Conservation (phyloP, 1,140 invertebrate genomes). For the Plectus sambesii region DNA sequence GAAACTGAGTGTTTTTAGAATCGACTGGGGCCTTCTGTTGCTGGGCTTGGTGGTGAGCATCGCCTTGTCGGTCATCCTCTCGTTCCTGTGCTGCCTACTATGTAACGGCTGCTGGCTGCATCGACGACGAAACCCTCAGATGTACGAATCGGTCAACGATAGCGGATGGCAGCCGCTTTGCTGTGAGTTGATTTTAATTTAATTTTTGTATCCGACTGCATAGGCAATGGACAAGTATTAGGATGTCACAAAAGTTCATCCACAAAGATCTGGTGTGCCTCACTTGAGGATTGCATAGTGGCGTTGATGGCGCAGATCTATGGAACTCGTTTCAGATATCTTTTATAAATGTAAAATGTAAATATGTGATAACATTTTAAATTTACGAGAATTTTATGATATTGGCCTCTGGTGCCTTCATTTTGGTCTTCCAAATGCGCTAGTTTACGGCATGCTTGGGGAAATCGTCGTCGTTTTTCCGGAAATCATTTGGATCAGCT, state of each 20-base stretch:
- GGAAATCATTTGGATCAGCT: too few relatives aligned
- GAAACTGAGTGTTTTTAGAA: constrained; percentile 10
- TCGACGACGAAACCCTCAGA: constrained; percentile 23
- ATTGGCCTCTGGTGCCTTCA: too few relatives aligned
- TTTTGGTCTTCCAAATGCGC: too few relatives aligned
- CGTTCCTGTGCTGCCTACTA: constrained; percentile 31
- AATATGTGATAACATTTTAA: too few relatives aligned
- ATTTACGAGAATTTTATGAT: too few relatives aligned
- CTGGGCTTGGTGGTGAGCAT: constrained; percentile 23
- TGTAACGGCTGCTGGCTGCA: constrained; percentile 31
- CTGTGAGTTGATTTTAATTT: constrained; percentile 18
- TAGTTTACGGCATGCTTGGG: too few relatives aligned
- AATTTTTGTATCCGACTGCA: not conserved
- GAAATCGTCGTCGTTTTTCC: too few relatives aligned
- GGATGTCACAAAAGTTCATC: not conserved
- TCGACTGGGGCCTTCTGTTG: constrained; percentile 24
- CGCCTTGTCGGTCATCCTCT: constrained; percentile 22
- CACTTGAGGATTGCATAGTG: not conserved
- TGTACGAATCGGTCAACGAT: constrained; percentile 26
- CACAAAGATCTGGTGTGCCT: not conserved
- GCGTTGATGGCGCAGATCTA: not conserved
- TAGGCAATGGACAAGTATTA: not conserved
- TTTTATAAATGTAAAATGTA: not conserved
- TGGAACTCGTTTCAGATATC: not conserved
- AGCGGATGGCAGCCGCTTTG: constrained; percentile 27